Base-by-base conservation (phyloP, 2,888 invertebrate species). In the Glyphotaelius pellucidus region DNA sequence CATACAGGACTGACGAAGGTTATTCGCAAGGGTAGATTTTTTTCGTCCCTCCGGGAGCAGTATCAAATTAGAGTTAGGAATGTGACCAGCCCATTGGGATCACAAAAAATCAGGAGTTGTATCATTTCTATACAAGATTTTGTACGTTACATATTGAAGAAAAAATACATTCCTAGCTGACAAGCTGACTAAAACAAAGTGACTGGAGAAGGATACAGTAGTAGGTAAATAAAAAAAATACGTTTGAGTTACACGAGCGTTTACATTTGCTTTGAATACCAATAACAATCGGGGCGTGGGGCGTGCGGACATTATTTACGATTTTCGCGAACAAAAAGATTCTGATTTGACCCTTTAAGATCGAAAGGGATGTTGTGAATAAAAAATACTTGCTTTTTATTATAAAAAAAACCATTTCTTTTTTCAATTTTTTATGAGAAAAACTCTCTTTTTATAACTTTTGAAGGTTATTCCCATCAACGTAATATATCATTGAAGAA, bases 1-100 rank as follows among this genome's bases (percentile, higher is more conserved):
- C 30, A 31, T 88, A 88, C 88, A 88, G 79, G n/a, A 52, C 79
- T 88, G 88, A 88, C 88, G 88, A 88, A 88, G 88, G 88, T 88
- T 88, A 88, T 88, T 88, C 88, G 88, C 88, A 88, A 88, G 88
- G 88, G 88, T 88, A 88, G 67, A 35, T 88, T 88, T 88, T 88
- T 88, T 88, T 32, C 35, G 7, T 67, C 88, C 88, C 79, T 52
- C 67, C 11, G 88, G 88, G 88, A 35, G 88, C 67, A 88, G 88
- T 79, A 88, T 88, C 88, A 88, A 88, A 88, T 88, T 88, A 88
- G 88, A 79, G 88, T 67, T 88, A 88, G 88, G 79, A 88, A 88
- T 88, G 88, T 88, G 88, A 88, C 88, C 88, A 79, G 32, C 88
- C 88, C 67, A 88, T 67, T 25, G 88, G 31, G 88, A 88, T 67